Conservation (phyloP, 1,140 invertebrate species). For the Neodiprion virginianus region DNA sequence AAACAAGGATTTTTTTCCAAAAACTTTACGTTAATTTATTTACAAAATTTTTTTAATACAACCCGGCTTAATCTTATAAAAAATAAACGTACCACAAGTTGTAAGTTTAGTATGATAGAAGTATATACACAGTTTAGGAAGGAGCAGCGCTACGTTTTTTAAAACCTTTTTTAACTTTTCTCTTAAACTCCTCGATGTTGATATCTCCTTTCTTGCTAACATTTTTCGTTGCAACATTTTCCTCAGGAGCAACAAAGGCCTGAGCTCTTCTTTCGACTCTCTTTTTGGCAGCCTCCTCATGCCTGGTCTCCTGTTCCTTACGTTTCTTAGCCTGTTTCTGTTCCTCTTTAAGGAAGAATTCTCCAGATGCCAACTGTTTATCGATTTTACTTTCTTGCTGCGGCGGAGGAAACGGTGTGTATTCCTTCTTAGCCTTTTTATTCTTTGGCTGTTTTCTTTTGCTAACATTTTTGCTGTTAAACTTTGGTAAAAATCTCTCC, state of each 20-base stretch:
- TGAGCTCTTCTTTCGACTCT: slow-evolving; percentile 79
- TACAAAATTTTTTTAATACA: background rate
- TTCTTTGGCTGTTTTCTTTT: slow-evolving; percentile 88
- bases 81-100: background rate
- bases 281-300: slow-evolving; percentile 72
- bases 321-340: slow-evolving; percentile 77
- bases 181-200: slow-evolving; percentile 73
- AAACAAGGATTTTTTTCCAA: slow-evolving; percentile 34
- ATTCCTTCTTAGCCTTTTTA: slow-evolving; percentile 87
- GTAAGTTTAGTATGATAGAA: too few species aligned
- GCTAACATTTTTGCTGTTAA: slow-evolving; percentile 89
- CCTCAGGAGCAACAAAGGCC: slow-evolving; percentile 84
- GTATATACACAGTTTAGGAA: background rate
- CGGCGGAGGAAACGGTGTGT: slow-evolving; percentile 97
- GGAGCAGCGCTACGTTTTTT: slow-evolving; percentile 40
- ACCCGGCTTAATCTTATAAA: background rate
- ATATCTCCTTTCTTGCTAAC: slow-evolving; percentile 54
- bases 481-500: slow-evolving; percentile 97
- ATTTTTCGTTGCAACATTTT: slow-evolving; percentile 55
- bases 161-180: slow-evolving; percentile 74
- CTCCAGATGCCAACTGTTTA: slow-evolving; percentile 91
- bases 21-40: slow-evolving; percentile 13
- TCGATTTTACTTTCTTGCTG: slow-evolving; percentile 94
- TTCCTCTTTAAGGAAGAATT: slow-evolving; percentile 93
- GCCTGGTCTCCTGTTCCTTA: slow-evolving; percentile 78